Conservation (phyloP, 1,140 invertebrate species). For the fruit fly (Drosophila melanogaster) region DNA sequence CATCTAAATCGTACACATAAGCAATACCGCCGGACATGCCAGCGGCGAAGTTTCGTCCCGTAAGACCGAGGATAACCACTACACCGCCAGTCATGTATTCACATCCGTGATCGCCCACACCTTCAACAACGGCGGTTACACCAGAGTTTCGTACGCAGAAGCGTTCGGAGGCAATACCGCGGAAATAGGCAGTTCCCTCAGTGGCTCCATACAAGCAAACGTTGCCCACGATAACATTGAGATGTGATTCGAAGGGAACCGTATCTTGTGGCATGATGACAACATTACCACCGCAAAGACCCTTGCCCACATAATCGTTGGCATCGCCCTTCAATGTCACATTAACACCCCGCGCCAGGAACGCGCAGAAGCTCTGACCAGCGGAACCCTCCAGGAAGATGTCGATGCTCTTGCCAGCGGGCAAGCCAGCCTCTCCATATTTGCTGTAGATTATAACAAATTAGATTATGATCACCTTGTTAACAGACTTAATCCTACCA, state of each 20-base stretch:
- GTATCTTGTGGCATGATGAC: slow-evolving; percentile 96
- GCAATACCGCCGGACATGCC: slow-evolving; percentile 99
- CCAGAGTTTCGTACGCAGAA: slow-evolving; percentile 99
- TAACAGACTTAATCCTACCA: slow-evolving; percentile 87
- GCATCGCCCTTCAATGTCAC: slow-evolving; percentile 98
- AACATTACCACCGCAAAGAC: slow-evolving; percentile 97
- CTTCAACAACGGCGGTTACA: slow-evolving; percentile 95
- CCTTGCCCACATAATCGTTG: slow-evolving; percentile 99
- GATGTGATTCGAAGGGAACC: slow-evolving; percentile 93
- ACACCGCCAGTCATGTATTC: slow-evolving; percentile 99
- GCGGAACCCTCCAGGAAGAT: slow-evolving; percentile 96
- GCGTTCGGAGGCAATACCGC: slow-evolving; percentile 98
- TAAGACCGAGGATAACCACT: slow-evolving; percentile 96
- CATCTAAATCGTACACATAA: slow-evolving; percentile 96
- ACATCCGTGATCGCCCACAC: slow-evolving; percentile 99
- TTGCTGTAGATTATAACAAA: slow-evolving; percentile 87
- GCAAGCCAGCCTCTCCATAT: slow-evolving; percentile 94
- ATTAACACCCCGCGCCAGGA: slow-evolving; percentile 95
- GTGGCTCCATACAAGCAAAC: slow-evolving; percentile 99
- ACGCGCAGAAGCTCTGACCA: slow-evolving; percentile 99
- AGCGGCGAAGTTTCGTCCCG: slow-evolving; percentile 98
- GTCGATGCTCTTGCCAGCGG: slow-evolving; percentile 92
- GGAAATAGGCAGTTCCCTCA: slow-evolving; percentile 96
- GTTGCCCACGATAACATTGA: slow-evolving; percentile 99
- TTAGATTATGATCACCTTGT: neutral